A percentile compares a stretch with the other conserved stretches of the same genome.
Conservation (phyloP, 2,888 invertebrate genomes). For the Synergus umbraculus region DNA sequence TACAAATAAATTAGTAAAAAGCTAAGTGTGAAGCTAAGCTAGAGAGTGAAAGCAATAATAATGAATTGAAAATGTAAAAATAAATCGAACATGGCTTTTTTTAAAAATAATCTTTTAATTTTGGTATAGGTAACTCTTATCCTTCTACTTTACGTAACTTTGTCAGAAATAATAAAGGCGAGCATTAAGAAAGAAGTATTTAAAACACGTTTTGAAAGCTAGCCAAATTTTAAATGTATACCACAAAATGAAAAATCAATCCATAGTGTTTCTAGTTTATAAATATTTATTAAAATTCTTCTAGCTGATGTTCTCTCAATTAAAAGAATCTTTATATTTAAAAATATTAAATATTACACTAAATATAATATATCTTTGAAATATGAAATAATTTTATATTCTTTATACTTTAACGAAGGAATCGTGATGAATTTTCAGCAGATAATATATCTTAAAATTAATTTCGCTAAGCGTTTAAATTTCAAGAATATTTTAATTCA, state of each 20-base stretch:
- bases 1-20: too few species aligned
- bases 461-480: neutral
- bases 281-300: neutral
- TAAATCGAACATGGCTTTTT: too few species aligned
- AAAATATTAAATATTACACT: neutral
- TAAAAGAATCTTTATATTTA: too few species aligned
- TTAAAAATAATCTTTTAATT: neutral
- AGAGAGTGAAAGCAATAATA: neutral
- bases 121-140: neutral
- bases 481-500: slow-evolving; percentile 2
- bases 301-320: neutral
- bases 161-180: neutral
- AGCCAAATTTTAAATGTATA: neutral
- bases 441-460: neutral
- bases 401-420: too few species aligned
- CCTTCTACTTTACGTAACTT: neutral
- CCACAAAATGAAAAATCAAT: neutral
- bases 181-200: neutral
- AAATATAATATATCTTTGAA: neutral
- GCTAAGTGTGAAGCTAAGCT: too few species aligned
- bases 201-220: neutral
- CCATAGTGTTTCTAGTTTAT: neutral
- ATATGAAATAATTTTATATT: neutral
- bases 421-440: neutral
- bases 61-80: neutral